Percentiles rank a stretch among this genome's conserved stretches.
Conservation (phyloP, 2,888 invertebrate genomes). For the Ochropleura leucogaster region DNA sequence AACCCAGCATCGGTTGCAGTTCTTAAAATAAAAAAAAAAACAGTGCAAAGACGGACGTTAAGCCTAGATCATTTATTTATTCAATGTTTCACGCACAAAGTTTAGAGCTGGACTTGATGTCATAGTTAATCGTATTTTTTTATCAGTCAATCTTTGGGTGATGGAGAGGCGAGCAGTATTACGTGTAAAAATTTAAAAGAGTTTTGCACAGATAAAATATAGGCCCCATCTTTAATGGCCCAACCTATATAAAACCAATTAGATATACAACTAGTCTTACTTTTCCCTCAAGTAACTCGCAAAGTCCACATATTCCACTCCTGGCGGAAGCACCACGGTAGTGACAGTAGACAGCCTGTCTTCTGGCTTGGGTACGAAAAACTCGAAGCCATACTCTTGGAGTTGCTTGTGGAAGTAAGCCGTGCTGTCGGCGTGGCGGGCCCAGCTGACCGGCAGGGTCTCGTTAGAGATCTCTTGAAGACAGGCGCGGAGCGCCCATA, state of each 20-base stretch:
- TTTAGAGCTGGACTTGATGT: no score
- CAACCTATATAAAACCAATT: neutral
- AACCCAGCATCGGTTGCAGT: neutral
- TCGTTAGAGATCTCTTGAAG: slow-evolving; percentile 93
- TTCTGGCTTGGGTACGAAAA: slow-evolving; percentile 92
- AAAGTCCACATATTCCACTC: slow-evolving; percentile 78
- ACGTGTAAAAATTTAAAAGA: neutral
- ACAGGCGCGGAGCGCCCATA: slow-evolving; percentile 95
- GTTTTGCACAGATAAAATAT: neutral
- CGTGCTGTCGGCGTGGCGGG: slow-evolving; percentile 92
- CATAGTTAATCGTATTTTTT: no score
- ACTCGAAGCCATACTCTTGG: slow-evolving; percentile 92
- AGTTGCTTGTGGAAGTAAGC: slow-evolving; percentile 92
- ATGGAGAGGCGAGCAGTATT: neutral
- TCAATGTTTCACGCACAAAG: no score
- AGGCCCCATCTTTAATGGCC: neutral
- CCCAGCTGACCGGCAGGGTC: slow-evolving; percentile 93
- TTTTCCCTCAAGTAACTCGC: slow-evolving; percentile 77
- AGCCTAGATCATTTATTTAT: neutral
- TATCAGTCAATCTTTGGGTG: neutral
- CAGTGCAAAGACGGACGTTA: neutral
- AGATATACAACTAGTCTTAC: slow-evolving; percentile 70
- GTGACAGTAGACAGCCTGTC: slow-evolving; percentile 86
- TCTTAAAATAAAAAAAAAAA: neutral
- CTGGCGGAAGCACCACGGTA: slow-evolving; percentile 79